Percentiles rank a stretch among this genome's conserved stretches.
These are phyloP conservation scores for Carposina sasakii DNA, from an alignment of 1,140 invertebrate species.

Conservation along the genomic window DNA sequence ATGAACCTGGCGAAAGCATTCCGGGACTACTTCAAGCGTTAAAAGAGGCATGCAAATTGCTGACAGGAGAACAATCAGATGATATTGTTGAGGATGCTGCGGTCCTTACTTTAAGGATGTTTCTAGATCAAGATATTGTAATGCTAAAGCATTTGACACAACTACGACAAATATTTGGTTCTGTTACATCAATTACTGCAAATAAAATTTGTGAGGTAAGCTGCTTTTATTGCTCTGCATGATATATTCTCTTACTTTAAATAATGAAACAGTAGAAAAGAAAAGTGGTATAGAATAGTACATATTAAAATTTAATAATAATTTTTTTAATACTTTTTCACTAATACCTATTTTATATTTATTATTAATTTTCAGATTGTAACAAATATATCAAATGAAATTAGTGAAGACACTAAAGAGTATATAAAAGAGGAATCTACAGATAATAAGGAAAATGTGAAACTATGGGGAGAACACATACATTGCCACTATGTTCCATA, in stretches of 20 bases:
- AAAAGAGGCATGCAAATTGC: constrained; percentile 48
- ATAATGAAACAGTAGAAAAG: too few relatives aligned
- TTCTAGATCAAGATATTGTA: constrained; percentile 75
- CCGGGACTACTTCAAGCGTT: constrained; percentile 35
- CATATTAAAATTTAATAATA: constrained; percentile 10
- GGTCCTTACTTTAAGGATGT: constrained; percentile 75
- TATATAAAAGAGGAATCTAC: constrained; percentile 51
- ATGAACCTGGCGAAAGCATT: constrained; percentile 42
- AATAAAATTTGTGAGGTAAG: constrained; percentile 73
- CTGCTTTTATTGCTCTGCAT: constrained; percentile 1
- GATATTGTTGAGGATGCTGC: constrained; percentile 77
- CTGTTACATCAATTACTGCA: constrained; percentile 57
- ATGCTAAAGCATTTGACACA: constrained; percentile 70
- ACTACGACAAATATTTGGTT: constrained; percentile 74
- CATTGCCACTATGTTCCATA: constrained; percentile 50
- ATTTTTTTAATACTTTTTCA: constrained; percentile 4
- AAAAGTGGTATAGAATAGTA: too few relatives aligned
- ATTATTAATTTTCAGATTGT: constrained; percentile 70
- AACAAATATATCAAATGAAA: constrained; percentile 50
- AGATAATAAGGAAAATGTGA: constrained; percentile 54
- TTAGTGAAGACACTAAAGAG: constrained; percentile 64
- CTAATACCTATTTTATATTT: too few relatives aligned
- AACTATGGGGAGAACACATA: constrained; percentile 63
- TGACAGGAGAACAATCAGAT: constrained; percentile 62
- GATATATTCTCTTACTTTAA: too few relatives aligned